phyloP scores from a whole-genome alignment of 2,113 vertebrate genomes.

The Rhabdomys dilectus region DNA sequence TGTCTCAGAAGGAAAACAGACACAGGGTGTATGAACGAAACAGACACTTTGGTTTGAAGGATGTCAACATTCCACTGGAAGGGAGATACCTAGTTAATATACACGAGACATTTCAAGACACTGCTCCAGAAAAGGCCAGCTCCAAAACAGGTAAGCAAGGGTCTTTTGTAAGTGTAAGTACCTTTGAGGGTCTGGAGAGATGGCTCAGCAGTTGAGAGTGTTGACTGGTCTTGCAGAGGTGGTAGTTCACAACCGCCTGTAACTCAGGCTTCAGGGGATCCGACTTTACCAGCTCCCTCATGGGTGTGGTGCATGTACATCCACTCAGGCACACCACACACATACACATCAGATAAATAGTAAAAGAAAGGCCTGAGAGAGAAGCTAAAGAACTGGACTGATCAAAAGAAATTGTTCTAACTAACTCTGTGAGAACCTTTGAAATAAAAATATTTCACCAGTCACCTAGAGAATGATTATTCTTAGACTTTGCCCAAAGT shows the following conservation, averaged over 20 bases:
- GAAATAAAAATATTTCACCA: slow-evolving; percentile 21
- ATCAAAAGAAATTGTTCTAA: slow-evolving; percentile 37
- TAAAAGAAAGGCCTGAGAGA: background rate
- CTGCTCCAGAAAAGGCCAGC: slow-evolving; percentile 60
- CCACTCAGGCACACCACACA: background rate
- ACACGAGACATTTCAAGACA: slow-evolving; percentile 64
- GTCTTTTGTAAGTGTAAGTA: slow-evolving; percentile 21
- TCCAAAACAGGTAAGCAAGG: slow-evolving; percentile 84
- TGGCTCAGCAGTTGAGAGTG: background rate
- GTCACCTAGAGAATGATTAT: slow-evolving; percentile 18
- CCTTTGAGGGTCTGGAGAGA: background rate
- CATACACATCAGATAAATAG: background rate
- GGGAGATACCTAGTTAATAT: slow-evolving; percentile 69
- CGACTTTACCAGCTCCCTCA: background rate
- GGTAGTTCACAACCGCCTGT: background rate
- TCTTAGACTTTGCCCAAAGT: background rate
- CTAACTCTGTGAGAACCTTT: slow-evolving; percentile 27
- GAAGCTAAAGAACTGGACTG: background rate
- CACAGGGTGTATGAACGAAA: slow-evolving; percentile 89
- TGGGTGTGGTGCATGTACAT: background rate
- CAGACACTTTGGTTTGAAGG: slow-evolving; percentile 88
- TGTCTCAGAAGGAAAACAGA: slow-evolving; percentile 92
- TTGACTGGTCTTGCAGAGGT: background rate
- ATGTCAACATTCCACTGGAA: slow-evolving; percentile 84
- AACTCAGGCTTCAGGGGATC: background rate